phyloP scores from a whole-genome alignment of 2,113 vertebrate species.

The Macrotis lagotis region DNA sequence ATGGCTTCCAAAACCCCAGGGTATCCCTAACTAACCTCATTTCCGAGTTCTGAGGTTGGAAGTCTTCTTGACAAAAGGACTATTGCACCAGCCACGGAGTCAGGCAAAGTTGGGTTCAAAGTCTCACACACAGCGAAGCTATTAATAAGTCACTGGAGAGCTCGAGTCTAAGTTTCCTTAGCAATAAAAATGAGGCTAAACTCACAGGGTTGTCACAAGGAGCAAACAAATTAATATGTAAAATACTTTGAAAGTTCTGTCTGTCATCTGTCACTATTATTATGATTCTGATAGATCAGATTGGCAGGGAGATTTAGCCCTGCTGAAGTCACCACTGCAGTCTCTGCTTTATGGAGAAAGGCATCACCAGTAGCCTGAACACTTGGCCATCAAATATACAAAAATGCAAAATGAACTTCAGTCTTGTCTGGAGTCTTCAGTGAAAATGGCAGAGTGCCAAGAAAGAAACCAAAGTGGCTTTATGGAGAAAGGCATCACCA shows the following conservation, averaged over 20 bases:
- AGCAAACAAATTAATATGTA: background rate
- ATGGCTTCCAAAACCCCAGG: background rate
- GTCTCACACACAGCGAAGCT: background rate
- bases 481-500: no score
- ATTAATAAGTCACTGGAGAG: background rate
- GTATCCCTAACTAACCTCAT: background rate
- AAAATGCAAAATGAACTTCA: background rate
- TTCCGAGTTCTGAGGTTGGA: background rate
- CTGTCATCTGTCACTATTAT: background rate
- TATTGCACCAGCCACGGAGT: background rate
- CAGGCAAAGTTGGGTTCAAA: background rate
- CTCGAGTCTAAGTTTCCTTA: background rate
- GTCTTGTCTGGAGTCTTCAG: background rate
- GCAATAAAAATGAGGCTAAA: background rate
- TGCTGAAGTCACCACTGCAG: background rate
- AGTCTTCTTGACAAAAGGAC: background rate
- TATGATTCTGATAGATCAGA: background rate
- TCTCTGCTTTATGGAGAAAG: background rate
- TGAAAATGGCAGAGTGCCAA: background rate
- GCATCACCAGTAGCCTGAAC: background rate
- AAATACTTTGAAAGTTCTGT: background rate
- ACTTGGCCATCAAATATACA: background rate
- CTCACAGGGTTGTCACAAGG: background rate
- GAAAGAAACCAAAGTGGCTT: background rate
- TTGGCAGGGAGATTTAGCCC: background rate